Conservation (phyloP, 2,797 vertebrate species). For the Rhinoraja longicauda region DNA sequence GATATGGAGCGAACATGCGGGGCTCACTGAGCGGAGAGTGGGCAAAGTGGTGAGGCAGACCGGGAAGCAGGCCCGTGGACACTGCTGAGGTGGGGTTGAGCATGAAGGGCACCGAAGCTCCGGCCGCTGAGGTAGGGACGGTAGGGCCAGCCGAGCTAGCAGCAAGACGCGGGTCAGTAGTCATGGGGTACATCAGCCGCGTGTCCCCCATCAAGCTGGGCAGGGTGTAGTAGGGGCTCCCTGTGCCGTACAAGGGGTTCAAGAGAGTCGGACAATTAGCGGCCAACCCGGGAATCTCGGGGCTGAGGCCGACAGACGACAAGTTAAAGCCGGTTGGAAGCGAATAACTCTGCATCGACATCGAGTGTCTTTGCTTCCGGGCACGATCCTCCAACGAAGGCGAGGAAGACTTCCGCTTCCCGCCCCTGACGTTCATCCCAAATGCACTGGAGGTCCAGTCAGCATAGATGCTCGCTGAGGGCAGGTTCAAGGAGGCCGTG, state of each 20-base stretch:
- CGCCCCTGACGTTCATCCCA: slow-evolving; percentile 65
- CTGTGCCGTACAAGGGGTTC: slow-evolving; percentile 71
- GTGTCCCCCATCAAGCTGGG: slow-evolving; percentile 83
- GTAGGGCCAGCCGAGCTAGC: slow-evolving; percentile 70
- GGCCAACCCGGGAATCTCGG: background rate
- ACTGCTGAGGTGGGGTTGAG: slow-evolving; percentile 85
- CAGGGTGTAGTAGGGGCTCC: slow-evolving; percentile 80
- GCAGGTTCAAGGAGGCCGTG: slow-evolving; percentile 51
- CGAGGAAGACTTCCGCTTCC: slow-evolving; percentile 74
- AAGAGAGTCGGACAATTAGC: slow-evolving; percentile 7
- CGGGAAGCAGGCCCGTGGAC: slow-evolving; percentile 72
- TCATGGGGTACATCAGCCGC: slow-evolving; percentile 82
- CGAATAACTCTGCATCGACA: slow-evolving; percentile 67
- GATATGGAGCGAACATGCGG: slow-evolving; percentile 80
- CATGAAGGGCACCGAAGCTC: slow-evolving; percentile 79
- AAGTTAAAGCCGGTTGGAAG: slow-evolving; percentile 72
- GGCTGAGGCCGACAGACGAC: slow-evolving; percentile 74
- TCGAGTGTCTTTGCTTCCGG: slow-evolving; percentile 62
- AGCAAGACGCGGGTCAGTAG: slow-evolving; percentile 74
- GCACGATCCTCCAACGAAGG: slow-evolving; percentile 61
- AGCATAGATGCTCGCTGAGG: slow-evolving; percentile 53
- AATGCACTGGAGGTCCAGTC: slow-evolving; percentile 57
- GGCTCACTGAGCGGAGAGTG: slow-evolving; percentile 82
- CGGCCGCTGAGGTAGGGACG: slow-evolving; percentile 74
- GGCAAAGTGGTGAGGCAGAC: slow-evolving; percentile 79